Base-by-base conservation (phyloP, 2,888 invertebrate genomes). In the Drosophila parthenogenetica region DNA sequence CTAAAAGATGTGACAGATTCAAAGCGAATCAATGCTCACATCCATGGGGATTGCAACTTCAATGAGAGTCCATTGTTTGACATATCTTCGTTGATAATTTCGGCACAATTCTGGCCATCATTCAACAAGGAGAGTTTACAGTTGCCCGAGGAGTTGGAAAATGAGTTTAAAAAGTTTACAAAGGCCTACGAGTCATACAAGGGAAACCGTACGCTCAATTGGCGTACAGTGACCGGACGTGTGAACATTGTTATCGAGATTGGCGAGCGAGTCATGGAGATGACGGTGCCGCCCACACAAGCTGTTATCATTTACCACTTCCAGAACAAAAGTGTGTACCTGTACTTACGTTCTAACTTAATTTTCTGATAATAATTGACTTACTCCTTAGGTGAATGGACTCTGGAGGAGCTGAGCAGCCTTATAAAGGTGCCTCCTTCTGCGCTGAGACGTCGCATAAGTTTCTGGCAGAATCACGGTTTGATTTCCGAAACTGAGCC, bases 81-180 rank as follows among this genome's bases (percentile, higher is more conserved):
- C 22, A 94, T 96, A 29, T 95, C 95, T 77, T 96, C 98, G 1
- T 95, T 99, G 93, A 97, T 99, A 79, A 93, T 99, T n/a, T 99
- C 99, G 0, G 98, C 98, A 2, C 98, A 99, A 91, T 99, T 99
- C 93, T 99, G 99, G 99, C 99, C 99, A 0, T 95, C 97, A 8
- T 98, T 99, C 81, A 97, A 98, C 90, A 98, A 98, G 91, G 98
- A 98, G 92, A 97, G 96, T 79, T 93, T 99, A 16, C 96, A 97
- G 89, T 92, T 99, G 49, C 98, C 98, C 0, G 94, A 94, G 29
- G 94, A 94, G 88, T 95, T 98, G 49, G 95, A 96, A 88, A 94
- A 95, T 60, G 96, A 97, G 89, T 94, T 98, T 77, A 95, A 97
- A 69, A 94, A 94, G 58, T 99, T 97, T 89, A 98, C 98, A 0